Percentiles rank a stretch among this genome's conserved stretches.
These are phyloP conservation scores for Stigmatopora argus DNA, from an alignment of 2,113 vertebrate genomes.

Conservation along the genomic window DNA sequence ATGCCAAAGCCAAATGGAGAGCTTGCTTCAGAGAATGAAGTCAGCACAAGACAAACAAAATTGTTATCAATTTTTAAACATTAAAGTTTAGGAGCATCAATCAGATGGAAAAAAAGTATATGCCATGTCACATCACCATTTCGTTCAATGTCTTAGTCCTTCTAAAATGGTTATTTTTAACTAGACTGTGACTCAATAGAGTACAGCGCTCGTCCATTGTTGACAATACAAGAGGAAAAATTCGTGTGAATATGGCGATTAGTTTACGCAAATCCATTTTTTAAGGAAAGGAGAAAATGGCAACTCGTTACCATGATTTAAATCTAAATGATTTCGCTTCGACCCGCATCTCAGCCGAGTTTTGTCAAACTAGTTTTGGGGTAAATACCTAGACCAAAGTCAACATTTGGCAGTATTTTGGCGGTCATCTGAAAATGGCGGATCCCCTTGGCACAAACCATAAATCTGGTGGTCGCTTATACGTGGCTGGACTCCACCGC, in stretches of 20 bases:
- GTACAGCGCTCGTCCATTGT: neutral
- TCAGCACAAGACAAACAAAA: conserved; percentile 14
- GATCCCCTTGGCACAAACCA: conserved; percentile 6
- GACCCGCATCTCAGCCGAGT: neutral
- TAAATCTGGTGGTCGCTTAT: conserved; percentile 45
- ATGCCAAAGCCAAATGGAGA: conserved; percentile 63
- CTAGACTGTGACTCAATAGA: neutral
- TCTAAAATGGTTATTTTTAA: neutral
- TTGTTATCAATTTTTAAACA: conserved; percentile 29
- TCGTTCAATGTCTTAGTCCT: neutral
- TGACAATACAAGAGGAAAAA: too few species aligned
- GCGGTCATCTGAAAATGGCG: neutral
- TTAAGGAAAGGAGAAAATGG: neutral
- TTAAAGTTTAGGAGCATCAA: conserved; percentile 12
- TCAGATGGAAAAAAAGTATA: neutral
- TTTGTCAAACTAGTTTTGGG: neutral
- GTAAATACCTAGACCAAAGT: neutral
- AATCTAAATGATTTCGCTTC: neutral
- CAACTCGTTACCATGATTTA: neutral
- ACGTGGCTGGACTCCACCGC: conserved; percentile 43
- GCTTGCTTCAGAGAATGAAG: conserved; percentile 39
- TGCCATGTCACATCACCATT: neutral
- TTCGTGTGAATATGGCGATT: too few species aligned
- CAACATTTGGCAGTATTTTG: neutral
- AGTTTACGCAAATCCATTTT: too few species aligned